A percentile compares a stretch with the other conserved stretches of the same genome.
These are phyloP conservation scores for Amblyraja radiata DNA, from an alignment of 2,797 vertebrate genomes.

Conservation along the genomic window DNA sequence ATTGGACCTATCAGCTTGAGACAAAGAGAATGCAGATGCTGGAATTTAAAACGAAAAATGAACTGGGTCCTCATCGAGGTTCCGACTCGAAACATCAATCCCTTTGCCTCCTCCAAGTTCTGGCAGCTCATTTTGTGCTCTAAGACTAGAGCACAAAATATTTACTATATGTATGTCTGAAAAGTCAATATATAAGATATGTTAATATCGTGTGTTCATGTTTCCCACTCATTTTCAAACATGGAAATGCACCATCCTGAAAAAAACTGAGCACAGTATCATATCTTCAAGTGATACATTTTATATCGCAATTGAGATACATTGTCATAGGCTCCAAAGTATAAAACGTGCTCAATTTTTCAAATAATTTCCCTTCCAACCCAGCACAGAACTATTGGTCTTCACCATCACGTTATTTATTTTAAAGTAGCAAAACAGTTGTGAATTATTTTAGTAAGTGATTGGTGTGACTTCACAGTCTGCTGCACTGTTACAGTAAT, in stretches of 20 bases:
- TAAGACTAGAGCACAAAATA: neutral
- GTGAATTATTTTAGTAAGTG: neutral
- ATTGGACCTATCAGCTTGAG: neutral
- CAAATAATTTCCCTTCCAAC: neutral
- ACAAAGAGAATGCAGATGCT: too few species aligned
- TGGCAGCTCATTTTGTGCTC: too few species aligned
- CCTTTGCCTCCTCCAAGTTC: too few species aligned
- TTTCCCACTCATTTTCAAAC: neutral
- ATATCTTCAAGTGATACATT: neutral
- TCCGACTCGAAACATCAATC: too few species aligned
- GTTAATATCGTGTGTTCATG: neutral
- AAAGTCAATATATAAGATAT: neutral
- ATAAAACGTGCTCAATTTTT: neutral
- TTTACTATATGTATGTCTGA: neutral
- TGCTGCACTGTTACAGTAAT: neutral
- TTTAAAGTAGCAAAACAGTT: neutral
- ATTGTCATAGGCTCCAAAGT: neutral
- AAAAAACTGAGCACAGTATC: neutral
- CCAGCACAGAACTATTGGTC: neutral
- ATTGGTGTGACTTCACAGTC: neutral
- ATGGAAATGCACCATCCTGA: neutral
- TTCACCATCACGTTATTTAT: neutral
- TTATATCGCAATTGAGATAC: neutral
- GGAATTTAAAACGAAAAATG: too few species aligned
- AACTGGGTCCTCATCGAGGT: too few species aligned